Conservation (phyloP, 2,113 vertebrate species). For the Chitala chitala region DNA sequence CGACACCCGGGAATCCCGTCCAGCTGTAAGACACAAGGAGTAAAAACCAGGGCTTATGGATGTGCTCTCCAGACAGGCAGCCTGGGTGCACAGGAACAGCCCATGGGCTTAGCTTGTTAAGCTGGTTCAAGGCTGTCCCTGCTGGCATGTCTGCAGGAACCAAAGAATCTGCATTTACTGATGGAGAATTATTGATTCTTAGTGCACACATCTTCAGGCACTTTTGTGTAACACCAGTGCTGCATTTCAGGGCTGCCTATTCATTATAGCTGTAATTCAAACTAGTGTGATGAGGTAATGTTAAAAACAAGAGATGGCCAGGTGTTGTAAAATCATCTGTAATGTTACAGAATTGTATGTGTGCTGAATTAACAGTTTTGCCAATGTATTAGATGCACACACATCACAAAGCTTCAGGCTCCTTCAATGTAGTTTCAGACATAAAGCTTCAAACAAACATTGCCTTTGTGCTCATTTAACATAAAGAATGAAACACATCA, state of each 20-base stretch:
- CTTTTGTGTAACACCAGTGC: neutral
- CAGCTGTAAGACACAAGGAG: neutral
- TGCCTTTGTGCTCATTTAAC: too few relatives aligned
- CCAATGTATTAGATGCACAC: neutral
- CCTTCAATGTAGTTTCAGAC: too few relatives aligned
- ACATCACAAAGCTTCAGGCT: neutral
- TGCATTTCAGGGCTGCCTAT: neutral
- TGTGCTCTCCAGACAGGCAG: neutral
- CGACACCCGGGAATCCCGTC: neutral
- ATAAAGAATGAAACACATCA: neutral
- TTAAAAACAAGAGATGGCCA: neutral
- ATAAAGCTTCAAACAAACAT: too few relatives aligned
- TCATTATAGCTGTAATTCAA: neutral
- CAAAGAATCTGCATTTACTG: neutral
- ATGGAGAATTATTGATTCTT: constrained; percentile 9
- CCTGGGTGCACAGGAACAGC: neutral
- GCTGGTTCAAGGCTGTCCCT: neutral
- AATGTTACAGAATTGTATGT: constrained; percentile 4
- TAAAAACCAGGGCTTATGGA: neutral
- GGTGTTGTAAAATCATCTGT: neutral
- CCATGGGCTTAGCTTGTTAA: neutral
- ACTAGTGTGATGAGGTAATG: neutral
- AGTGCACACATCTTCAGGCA: neutral
- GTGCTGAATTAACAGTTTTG: neutral
- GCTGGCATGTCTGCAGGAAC: neutral